phyloP scores from a whole-genome alignment of 2,113 vertebrate species.

The Regulus satrapa region DNA sequence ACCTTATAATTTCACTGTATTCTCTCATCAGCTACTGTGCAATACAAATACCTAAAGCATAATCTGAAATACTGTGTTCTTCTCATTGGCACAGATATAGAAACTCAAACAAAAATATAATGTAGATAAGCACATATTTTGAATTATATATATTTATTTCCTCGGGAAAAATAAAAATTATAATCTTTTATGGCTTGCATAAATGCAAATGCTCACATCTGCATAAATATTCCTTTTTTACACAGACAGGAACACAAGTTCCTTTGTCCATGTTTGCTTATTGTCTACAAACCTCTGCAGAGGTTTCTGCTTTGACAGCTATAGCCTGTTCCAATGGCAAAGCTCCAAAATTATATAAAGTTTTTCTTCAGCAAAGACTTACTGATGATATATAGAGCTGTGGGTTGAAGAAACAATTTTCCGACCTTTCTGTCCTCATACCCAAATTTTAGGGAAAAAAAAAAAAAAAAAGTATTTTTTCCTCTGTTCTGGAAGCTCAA shows the following conservation, averaged over 20 bases:
- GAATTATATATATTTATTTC: background rate
- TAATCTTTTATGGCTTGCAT: background rate
- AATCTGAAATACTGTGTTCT: background rate
- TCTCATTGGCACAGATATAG: background rate
- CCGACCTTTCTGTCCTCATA: background rate
- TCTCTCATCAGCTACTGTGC: background rate
- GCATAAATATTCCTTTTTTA: background rate
- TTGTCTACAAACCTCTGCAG: background rate
- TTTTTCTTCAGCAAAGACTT: constrained; percentile 1
- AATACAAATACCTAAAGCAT: background rate
- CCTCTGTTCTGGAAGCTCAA: background rate
- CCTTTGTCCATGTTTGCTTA: background rate
- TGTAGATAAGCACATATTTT: background rate
- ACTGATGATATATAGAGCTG: background rate
- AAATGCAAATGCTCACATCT: background rate
- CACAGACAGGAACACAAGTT: background rate
- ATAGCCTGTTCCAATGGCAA: background rate
- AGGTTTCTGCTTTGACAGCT: background rate
- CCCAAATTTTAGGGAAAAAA: background rate
- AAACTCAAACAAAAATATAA: background rate
- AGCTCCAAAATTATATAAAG: background rate
- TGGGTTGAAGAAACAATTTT: background rate
- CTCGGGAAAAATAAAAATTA: background rate
- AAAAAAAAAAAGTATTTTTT: background rate
- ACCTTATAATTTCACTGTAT: background rate